Evolutionary conservation across 2,113 vertebrate species (phyloP).

Genomic region (Galbula dea): DNA sequence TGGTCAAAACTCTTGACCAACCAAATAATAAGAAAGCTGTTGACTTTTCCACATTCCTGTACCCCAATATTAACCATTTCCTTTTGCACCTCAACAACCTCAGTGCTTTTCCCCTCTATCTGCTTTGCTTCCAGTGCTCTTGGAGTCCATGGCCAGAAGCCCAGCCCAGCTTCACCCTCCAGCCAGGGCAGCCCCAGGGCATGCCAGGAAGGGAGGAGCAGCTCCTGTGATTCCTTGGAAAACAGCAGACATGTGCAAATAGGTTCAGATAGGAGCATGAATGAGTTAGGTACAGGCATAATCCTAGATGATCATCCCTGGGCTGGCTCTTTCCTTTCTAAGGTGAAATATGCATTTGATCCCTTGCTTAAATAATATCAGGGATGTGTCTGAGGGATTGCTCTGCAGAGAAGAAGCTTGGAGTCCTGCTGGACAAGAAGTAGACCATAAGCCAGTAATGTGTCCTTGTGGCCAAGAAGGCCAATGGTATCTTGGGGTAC

Average conservation of each 20-base stretch:
- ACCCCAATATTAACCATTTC: fast-evolving
- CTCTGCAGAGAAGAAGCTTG: neutral
- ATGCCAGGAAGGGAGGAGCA: neutral
- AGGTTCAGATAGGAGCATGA: neutral
- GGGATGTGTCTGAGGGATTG: neutral
- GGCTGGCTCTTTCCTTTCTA: neutral
- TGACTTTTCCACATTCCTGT: neutral
- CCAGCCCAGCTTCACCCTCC: neutral
- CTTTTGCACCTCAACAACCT: neutral
- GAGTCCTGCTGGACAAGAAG: neutral
- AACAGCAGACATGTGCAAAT: neutral
- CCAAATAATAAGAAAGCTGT: neutral
- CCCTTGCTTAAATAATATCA: neutral
- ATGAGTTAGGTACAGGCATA: neutral
- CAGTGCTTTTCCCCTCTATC: neutral
- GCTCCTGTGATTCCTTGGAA: neutral
- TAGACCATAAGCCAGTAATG: neutral
- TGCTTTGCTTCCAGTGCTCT: neutral
- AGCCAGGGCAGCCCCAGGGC: neutral
- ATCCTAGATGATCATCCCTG: no score
- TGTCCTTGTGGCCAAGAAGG: neutral
- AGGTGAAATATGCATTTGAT: fast-evolving
- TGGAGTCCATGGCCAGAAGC: neutral
- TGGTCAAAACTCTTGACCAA: neutral
- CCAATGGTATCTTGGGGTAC: neutral